phyloP scores from a whole-genome alignment of 2,113 vertebrate species.

The Brachionichthys hirsutus region DNA sequence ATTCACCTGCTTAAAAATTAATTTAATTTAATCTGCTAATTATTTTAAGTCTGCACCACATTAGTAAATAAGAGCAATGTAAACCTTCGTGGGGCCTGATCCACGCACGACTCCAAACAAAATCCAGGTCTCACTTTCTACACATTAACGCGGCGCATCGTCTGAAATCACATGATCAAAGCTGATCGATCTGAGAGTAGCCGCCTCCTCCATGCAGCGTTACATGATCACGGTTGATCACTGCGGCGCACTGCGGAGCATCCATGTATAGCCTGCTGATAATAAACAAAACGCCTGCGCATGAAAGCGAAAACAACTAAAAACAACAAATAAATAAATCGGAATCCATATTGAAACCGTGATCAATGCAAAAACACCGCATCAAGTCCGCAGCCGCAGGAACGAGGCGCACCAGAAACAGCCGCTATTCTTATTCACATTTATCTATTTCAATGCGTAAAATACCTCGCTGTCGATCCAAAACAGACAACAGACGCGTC shows the following conservation, averaged over 20 bases:
- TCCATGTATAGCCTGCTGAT: not conserved
- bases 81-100: not conserved
- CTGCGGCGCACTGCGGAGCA: not conserved
- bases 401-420: not conserved
- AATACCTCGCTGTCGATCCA: not conserved
- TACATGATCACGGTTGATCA: constrained; percentile 6
- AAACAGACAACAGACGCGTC: not conserved
- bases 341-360: no score
- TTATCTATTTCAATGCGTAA: not conserved
- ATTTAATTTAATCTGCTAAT: no score
- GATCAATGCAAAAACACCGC: not conserved
- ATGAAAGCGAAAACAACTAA: not conserved
- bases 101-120: not conserved
- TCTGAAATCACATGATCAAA: not conserved
- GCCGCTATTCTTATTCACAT: no score
- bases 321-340: not conserved
- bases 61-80: no score
- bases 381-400: not conserved
- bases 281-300: not conserved
- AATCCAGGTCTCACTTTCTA: not conserved
- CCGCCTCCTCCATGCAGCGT: not conserved
- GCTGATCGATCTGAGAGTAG: not conserved
- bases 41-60: no score
- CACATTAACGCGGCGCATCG: no score
- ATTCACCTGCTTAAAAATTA: not conserved